Percentiles rank a stretch among this genome's conserved stretches.
Evolutionary conservation across 92 coral and sea anemone genomes (phyloP).

Genomic region (Metridium senile): DNA sequence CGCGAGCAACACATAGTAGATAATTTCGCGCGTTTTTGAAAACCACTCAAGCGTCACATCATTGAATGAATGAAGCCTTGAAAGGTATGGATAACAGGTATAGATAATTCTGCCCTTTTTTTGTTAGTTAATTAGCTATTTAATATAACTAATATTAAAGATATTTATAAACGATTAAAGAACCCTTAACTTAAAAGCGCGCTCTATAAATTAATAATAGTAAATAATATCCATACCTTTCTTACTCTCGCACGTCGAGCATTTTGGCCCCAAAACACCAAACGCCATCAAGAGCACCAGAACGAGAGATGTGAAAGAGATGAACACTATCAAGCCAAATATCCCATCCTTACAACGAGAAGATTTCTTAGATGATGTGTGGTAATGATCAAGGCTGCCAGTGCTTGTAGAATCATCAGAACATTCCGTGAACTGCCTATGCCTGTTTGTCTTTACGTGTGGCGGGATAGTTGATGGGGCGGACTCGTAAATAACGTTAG

Average conservation of each 20-base stretch:
- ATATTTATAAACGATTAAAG: neutral
- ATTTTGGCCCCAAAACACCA: neutral
- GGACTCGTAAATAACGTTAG: constrained; percentile 32
- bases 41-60: neutral
- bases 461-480: neutral
- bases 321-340: neutral
- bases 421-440: constrained; percentile 31
- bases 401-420: constrained; percentile 22
- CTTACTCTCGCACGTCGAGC: neutral
- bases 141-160: too few relatives aligned
- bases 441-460: neutral
- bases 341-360: neutral
- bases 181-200: neutral
- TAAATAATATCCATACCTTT: constrained; percentile 4
- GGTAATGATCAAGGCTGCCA: constrained; percentile 1
- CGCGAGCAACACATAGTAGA: too few relatives aligned
- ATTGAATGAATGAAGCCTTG: neutral
- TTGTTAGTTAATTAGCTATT: too few relatives aligned
- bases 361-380: neutral
- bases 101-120: too few relatives aligned
- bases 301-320: neutral
- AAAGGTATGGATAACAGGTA: too few relatives aligned
- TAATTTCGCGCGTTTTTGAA: too few relatives aligned
- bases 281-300: neutral
- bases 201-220: neutral